phyloP scores from a whole-genome alignment of 2,797 vertebrate species.

The Darevskia nairensis region DNA sequence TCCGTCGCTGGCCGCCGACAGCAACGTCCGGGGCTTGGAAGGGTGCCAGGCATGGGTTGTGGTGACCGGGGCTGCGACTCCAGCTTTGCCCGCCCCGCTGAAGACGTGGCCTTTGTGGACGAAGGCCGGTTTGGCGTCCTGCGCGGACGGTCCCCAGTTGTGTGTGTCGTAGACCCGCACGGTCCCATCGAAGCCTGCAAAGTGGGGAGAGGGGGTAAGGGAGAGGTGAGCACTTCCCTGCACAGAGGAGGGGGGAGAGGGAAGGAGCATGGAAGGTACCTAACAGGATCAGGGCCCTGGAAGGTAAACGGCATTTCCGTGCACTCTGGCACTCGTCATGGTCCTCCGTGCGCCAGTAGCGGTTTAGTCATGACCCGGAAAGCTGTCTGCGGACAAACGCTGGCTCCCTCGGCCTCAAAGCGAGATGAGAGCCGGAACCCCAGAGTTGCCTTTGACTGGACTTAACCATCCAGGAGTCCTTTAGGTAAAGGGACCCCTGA shows the following conservation, averaged over 20 bases:
- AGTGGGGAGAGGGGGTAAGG: too few relatives aligned
- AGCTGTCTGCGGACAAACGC: too few relatives aligned
- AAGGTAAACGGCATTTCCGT: too few relatives aligned
- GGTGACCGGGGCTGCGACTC: slow-evolving; percentile 71
- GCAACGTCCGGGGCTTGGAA: slow-evolving; percentile 80
- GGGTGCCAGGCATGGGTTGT: slow-evolving; percentile 88
- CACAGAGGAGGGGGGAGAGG: background rate
- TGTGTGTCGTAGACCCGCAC: slow-evolving; percentile 83
- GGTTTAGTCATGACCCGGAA: too few relatives aligned
- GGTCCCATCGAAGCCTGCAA: slow-evolving; percentile 81
- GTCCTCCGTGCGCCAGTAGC: too few relatives aligned
- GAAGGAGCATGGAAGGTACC: background rate
- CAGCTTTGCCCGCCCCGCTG: background rate
- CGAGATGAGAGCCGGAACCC: too few relatives aligned
- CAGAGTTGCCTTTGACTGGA: too few relatives aligned
- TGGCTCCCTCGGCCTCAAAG: too few relatives aligned
- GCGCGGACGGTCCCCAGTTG: slow-evolving; percentile 74
- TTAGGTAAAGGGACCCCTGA: too few relatives aligned
- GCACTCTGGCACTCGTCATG: too few relatives aligned
- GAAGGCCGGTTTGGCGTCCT: slow-evolving; percentile 79
- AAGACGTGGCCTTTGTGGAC: slow-evolving; percentile 86
- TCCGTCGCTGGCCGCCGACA: slow-evolving; percentile 88
- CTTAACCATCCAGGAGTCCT: too few relatives aligned
- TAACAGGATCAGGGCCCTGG: too few relatives aligned
- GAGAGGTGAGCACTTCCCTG: background rate